phyloP scores from a whole-genome alignment of 2,797 vertebrate genomes.

The Ptychobarbus kaznakovi region DNA sequence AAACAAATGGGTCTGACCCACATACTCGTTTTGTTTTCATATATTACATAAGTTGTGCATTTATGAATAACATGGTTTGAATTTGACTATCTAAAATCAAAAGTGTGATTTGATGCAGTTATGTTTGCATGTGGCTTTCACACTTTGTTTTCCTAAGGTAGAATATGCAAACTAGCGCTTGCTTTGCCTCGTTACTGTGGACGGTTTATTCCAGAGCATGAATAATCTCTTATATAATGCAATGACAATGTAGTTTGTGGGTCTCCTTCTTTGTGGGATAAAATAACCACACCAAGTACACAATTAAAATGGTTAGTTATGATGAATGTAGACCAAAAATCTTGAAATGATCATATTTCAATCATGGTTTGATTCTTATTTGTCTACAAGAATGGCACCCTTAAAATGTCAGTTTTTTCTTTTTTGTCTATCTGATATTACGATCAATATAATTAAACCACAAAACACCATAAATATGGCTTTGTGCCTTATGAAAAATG shows the following conservation, averaged over 20 bases:
- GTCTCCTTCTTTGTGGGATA: constrained; percentile 1
- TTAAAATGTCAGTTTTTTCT: not conserved
- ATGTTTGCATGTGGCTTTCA: not conserved
- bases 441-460: not conserved
- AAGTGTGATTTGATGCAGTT: not conserved
- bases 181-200: not conserved
- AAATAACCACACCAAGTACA: not conserved
- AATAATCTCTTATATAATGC: not conserved
- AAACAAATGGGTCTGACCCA: not conserved
- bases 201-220: not conserved
- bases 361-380: not conserved
- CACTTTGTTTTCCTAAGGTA: not conserved
- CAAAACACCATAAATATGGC: not conserved
- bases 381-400: not conserved
- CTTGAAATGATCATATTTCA: not conserved
- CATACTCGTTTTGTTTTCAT: not conserved
- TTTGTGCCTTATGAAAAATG: not conserved
- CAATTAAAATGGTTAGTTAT: not conserved
- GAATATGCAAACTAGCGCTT: constrained; percentile 13
- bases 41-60: not conserved
- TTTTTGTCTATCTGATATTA: not conserved
- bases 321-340: not conserved
- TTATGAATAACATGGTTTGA: not conserved
- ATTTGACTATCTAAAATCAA: constrained; percentile 5
- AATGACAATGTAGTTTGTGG: constrained; percentile 1